Evolutionary conservation across 2,888 invertebrate genomes (phyloP), one percentile per base, ranked within the genome.

Genomic region (Cinara cedri): DNA sequence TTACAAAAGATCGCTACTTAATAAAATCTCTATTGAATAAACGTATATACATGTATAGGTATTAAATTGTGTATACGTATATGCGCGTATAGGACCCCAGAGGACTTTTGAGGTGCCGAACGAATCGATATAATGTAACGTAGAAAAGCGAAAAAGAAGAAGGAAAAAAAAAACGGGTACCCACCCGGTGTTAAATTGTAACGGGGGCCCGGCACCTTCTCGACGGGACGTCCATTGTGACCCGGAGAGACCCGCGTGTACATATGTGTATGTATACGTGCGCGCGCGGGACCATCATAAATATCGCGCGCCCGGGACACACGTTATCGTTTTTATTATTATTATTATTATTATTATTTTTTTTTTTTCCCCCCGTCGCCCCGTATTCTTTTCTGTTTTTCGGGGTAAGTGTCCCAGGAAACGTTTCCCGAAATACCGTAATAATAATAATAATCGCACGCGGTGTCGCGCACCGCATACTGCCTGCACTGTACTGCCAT

Each of bases 111-210:
- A 76, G 76, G 76, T 76, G 76, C 76, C 26, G 76, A 78, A 78
- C 57, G 78, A 70, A 62, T 66, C 66, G 57, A 76, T 46, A 68
- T 34, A 34, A 34, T 34, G 6, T 34, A 34, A 34, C 6, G 6
- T 34, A 34, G 34, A 34, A 34, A 34, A 34, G 3, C 34, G 34
- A 44, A 66, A 78, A 60, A 70, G 57, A 60, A 66, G 54, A 34
- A 9, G 13, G 8, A 66, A 19, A 66, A 1, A 46, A 3, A 42
- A 34, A 3, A 34, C 34, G 34, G 34, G 34, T 63, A 78, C 60
- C 78, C 68, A 70, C 78, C 78, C 78, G 78, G 78, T 78, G 78
- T 78, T 78, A 78, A 78, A 78, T 78, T 78, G 70, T 78, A 78
- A 78, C 68, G 78, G 78, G 76, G 76, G 76, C 76, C 70, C 14